Conservation (phyloP, 1,140 invertebrate genomes). For the Phenacoccus solenopsis region DNA sequence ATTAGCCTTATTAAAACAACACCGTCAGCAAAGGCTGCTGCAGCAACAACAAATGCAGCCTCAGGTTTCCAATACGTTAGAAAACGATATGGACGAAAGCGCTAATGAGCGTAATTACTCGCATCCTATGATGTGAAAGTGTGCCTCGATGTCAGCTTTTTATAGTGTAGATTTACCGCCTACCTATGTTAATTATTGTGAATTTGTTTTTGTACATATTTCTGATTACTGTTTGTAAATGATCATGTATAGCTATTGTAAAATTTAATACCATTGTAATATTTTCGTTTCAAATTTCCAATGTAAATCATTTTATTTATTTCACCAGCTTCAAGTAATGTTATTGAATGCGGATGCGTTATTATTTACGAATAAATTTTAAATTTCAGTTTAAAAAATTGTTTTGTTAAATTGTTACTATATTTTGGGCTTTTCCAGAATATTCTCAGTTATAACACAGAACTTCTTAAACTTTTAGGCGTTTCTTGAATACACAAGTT, state of each 20-base stretch:
- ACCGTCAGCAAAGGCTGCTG: neutral
- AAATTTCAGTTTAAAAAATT: no score
- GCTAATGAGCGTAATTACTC: neutral
- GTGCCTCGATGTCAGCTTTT: neutral
- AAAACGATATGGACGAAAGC: neutral
- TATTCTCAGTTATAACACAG: no score
- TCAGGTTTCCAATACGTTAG: neutral
- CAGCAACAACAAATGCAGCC: constrained; percentile 1
- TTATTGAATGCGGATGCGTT: neutral
- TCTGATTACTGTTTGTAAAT: neutral
- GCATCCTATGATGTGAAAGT: neutral
- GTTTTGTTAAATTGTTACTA: no score
- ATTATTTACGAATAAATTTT: neutral
- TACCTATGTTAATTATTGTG: neutral
- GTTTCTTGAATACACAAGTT: no score
- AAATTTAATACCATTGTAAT: neutral
- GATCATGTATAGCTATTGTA: neutral
- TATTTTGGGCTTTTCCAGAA: no score
- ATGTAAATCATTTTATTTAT: neutral
- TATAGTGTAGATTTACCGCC: neutral
- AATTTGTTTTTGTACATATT: neutral
- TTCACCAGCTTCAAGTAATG: neutral
- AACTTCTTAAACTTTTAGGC: no score
- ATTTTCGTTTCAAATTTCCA: neutral
- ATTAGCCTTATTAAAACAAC: constrained; percentile 38